These are phyloP conservation scores for Sakesphorus luctuosus DNA, from an alignment of 2,113 vertebrate genomes.

Conservation along the genomic window DNA sequence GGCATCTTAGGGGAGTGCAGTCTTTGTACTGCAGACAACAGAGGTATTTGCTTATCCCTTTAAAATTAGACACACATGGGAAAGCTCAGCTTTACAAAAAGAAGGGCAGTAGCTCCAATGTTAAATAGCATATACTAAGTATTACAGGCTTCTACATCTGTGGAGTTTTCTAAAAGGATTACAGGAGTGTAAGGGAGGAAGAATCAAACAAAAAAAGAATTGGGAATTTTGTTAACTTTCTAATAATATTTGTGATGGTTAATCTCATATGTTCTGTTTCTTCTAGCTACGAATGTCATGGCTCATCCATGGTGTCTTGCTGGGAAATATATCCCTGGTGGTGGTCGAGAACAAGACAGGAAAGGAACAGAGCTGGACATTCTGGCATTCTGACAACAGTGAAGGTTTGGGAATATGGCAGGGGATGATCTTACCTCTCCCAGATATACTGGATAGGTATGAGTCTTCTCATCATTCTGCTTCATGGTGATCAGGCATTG, in stretches of 20 bases:
- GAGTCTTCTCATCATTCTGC: background rate
- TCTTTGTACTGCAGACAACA: background rate
- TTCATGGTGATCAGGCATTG: background rate
- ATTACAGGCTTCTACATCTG: background rate
- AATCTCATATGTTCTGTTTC: background rate
- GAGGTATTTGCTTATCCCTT: background rate
- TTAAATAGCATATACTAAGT: background rate
- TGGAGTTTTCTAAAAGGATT: background rate
- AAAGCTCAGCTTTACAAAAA: background rate
- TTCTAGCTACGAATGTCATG: constrained; percentile 89
- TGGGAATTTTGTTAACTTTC: background rate
- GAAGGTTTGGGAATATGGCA: constrained; percentile 84
- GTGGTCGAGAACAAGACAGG: constrained; percentile 90
- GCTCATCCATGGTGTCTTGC: constrained; percentile 81
- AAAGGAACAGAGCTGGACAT: constrained; percentile 76
- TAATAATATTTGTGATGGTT: background rate
- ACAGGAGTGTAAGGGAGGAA: background rate
- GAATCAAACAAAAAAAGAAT: background rate
- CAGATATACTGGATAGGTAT: constrained; percentile 89
- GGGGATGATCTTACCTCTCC: constrained; percentile 81
- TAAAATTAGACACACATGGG: background rate
- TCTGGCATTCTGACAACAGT: constrained; percentile 81
- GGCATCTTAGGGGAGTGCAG: background rate
- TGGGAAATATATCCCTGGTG: constrained; percentile 85
- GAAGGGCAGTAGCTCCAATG: background rate